These are phyloP conservation scores for Rhimphoctona megacephalus DNA, from an alignment of 2,888 invertebrate species.

Conservation along the genomic window DNA sequence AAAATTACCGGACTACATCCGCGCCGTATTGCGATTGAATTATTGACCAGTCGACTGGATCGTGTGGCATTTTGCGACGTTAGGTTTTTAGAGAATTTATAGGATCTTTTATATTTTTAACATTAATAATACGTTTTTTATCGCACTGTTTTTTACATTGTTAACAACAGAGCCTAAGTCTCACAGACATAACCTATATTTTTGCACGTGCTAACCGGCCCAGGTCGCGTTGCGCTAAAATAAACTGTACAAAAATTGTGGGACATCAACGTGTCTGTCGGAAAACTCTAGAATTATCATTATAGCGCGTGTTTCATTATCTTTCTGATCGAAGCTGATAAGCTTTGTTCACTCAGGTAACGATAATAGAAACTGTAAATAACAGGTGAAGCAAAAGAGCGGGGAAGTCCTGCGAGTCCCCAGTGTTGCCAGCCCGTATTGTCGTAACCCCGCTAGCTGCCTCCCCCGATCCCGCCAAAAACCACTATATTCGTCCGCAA, in stretches of 20 bases:
- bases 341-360: neutral
- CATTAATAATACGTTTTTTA: neutral
- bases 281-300: neutral
- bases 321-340: neutral
- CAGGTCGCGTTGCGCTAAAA: neutral
- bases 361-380: neutral
- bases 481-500: no score
- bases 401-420: slow-evolving; percentile 5
- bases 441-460: no score
- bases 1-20: slow-evolving; percentile 14
- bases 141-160: neutral
- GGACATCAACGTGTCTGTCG: neutral
- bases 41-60: neutral
- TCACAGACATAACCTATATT: slow-evolving; percentile 1
- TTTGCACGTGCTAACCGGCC: neutral
- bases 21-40: slow-evolving; percentile 9
- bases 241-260: neutral
- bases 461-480: no score
- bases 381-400: neutral
- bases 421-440: no score
- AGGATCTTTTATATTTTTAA: neutral
- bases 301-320: neutral
- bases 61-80: neutral
- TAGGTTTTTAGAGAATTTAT: neutral
- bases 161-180: neutral